Percentiles rank a stretch among this genome's conserved stretches.
These are phyloP conservation scores for Macroteleia sp. DNA, from an alignment of 2,888 invertebrate species.

Conservation along the genomic window DNA sequence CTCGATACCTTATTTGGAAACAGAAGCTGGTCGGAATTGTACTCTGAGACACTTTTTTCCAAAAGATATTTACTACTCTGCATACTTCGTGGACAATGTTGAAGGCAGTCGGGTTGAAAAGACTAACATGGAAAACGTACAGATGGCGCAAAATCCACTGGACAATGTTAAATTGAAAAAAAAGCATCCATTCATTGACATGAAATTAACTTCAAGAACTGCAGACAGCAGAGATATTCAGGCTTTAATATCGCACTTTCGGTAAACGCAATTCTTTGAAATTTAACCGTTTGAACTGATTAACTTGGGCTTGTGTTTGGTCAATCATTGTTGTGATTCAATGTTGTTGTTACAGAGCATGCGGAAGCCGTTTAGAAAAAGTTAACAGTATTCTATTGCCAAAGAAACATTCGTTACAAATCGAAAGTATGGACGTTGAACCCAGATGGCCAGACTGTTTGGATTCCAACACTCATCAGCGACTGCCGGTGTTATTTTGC, in stretches of 20 bases:
- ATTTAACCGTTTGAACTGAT: too few relatives aligned
- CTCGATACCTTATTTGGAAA: slow-evolving; percentile 94
- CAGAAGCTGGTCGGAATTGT: slow-evolving; percentile 92
- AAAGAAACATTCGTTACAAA: slow-evolving; percentile 45
- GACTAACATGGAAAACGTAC: slow-evolving; percentile 51
- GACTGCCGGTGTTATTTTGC: slow-evolving; percentile 94
- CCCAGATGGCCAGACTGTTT: slow-evolving; percentile 87
- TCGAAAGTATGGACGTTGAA: slow-evolving; percentile 40
- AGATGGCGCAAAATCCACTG: slow-evolving; percentile 56
- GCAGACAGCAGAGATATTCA: slow-evolving; percentile 88
- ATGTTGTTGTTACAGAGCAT: slow-evolving; percentile 88
- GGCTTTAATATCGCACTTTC: slow-evolving; percentile 91
- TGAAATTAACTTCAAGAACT: slow-evolving; percentile 87
- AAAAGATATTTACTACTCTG: slow-evolving; percentile 89
- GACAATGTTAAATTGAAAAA: slow-evolving; percentile 84
- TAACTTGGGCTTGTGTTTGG: too few relatives aligned
- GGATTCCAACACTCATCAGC: slow-evolving; percentile 93
- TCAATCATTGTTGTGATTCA: too few relatives aligned
- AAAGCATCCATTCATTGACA: slow-evolving; percentile 89
- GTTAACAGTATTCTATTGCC: slow-evolving; percentile 71
- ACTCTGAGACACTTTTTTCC: slow-evolving; percentile 89
- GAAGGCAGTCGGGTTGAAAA: slow-evolving; percentile 72
- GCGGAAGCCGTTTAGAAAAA: slow-evolving; percentile 87
- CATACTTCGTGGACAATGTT: slow-evolving; percentile 85
- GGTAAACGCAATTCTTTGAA: too few relatives aligned